Evolutionary conservation across 2,888 invertebrate genomes (phyloP), one percentile per base, ranked within the genome.

Genomic region (Perizoma affinitatum): DNA sequence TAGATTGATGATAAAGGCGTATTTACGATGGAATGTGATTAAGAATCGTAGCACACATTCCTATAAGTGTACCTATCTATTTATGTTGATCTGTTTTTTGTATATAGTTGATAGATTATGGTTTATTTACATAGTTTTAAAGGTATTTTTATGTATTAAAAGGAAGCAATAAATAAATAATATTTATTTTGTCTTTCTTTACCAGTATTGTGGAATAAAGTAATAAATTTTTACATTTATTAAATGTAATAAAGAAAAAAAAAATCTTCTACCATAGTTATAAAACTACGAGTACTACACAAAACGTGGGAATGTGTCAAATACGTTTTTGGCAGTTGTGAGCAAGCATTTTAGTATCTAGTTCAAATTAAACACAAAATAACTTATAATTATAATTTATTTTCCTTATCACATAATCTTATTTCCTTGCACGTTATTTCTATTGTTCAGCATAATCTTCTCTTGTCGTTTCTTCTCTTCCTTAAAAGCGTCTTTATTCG

Each of bases 391-490:
- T 62, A 54, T 67, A 65, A 52, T 64, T 22, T 22, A 22, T 22
- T 65, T 41, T 44, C 40, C 41, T 38, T 44, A 22, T 61, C 80
- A 95, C 67, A 94, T 80, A 83, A 96, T 95, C 80, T 90, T 93
- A 75, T 95, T 95, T 54, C 96, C 96, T 79, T 96, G 96, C 64
- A 96, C 88, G 80, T 96, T 96, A 76, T 94, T 94, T 79, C 90
- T 95, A 74, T 96, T 96, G 82, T 97, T 97, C 65, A 96, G 83
- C 75, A 94, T 87, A 50, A 96, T 95, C 82, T 96, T 96, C 77
- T 95, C 95, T 78, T 97, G 96, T 4, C 95, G 90, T 75, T 96
- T 96, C 87, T 96, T 96, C 77, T 97, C 97, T 71, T 97, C 96
- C 78, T 96, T 97, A 80, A 98, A 98, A 0, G 96, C 97, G 41